phyloP scores from a whole-genome alignment of 2,113 vertebrate species.

The Otis tarda region DNA sequence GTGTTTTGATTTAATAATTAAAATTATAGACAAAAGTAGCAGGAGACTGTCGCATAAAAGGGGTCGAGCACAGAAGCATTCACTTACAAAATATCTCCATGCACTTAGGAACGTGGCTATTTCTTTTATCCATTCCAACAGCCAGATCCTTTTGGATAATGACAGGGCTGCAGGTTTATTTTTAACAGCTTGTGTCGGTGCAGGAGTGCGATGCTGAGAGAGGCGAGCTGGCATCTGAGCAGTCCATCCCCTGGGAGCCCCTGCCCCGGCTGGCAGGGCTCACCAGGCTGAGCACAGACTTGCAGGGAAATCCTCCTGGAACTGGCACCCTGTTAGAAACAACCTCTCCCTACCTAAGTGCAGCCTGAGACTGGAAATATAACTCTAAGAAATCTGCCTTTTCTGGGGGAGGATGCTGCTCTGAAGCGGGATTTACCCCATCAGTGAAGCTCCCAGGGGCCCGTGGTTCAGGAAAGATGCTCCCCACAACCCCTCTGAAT shows the following conservation, averaged over 20 bases:
- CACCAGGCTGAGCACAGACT: not conserved
- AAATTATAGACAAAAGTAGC: not conserved
- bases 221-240: accelerated
- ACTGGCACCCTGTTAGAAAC: not conserved
- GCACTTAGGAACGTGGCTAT: not conserved
- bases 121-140: not conserved
- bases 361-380: not conserved
- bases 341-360: not conserved
- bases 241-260: not conserved
- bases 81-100: not conserved
- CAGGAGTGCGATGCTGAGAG: accelerated
- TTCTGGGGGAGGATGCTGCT: not conserved
- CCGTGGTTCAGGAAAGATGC: not conserved
- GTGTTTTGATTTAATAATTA: not conserved
- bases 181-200: not conserved
- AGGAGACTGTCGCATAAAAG: not conserved
- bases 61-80: not conserved
- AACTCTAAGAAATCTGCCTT: not conserved
- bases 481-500: not conserved
- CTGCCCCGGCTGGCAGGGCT: not conserved
- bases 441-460: accelerated
- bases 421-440: not conserved
- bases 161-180: not conserved
- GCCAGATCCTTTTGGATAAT: not conserved
- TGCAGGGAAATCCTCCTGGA: not conserved